Evolutionary conservation across 64 coral and sea anemone species (phyloP).

Genomic region (Actinia tenebrosa): DNA sequence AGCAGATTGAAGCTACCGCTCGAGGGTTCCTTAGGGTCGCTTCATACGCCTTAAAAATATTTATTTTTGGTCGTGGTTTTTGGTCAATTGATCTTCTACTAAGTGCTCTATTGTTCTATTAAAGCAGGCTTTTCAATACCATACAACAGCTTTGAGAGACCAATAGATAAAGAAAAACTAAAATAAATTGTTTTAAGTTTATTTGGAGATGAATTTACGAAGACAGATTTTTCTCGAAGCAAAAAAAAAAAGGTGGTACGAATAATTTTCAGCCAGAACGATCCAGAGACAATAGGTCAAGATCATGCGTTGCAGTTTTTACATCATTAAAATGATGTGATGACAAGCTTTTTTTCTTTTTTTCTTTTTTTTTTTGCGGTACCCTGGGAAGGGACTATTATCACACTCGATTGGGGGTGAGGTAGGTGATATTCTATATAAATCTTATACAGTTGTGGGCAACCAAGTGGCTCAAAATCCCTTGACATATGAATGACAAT

Average conservation of each 20-base stretch:
- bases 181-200: not conserved
- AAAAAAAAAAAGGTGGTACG: not conserved
- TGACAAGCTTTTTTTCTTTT: not conserved
- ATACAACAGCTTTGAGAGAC: not conserved
- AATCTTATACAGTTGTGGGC: too few relatives aligned
- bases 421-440: too few relatives aligned
- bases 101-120: not conserved
- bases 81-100: not conserved
- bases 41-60: too few relatives aligned
- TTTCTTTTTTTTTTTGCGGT: not conserved
- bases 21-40: not conserved
- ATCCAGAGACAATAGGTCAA: too few relatives aligned
- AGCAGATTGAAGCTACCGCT: not conserved
- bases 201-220: not conserved
- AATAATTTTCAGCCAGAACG: not conserved
- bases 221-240: not conserved
- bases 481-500: too few relatives aligned
- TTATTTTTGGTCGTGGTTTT: too few relatives aligned
- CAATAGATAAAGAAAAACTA: not conserved
- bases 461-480: too few relatives aligned
- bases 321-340: too few relatives aligned
- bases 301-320: too few relatives aligned
- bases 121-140: not conserved
- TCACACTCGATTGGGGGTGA: too few relatives aligned
- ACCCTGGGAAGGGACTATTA: too few relatives aligned